A percentile compares a stretch with the other conserved stretches of the same genome.
Conservation (phyloP, 2,888 invertebrate genomes). For the Macaria liturata region DNA sequence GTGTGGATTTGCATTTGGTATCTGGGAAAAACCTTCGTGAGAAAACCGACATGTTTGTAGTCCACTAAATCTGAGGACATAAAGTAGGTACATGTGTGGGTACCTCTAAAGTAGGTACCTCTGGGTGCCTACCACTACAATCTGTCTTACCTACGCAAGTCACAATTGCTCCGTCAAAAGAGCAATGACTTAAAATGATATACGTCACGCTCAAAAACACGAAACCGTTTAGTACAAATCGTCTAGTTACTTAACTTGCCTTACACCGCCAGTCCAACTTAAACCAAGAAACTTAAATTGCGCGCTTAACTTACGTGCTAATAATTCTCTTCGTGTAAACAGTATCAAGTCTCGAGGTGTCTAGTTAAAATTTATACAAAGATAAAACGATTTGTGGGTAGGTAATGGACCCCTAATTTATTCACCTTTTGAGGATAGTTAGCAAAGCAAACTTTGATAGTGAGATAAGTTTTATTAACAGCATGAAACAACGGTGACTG, state of each 20-base stretch:
- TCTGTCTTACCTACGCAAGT: too few relatives aligned
- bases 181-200: too few relatives aligned
- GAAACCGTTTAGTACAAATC: not conserved
- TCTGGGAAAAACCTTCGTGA: too few relatives aligned
- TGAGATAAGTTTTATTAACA: not conserved
- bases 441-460: constrained; percentile 1
- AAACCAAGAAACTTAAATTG: constrained; percentile 14
- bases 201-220: not conserved
- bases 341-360: constrained; percentile 5
- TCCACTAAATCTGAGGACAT: too few relatives aligned
- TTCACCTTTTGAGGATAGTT: constrained; percentile 1
- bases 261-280: not conserved
- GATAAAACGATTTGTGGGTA: constrained; percentile 12
- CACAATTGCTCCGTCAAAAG: too few relatives aligned
- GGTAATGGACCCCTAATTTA: constrained; percentile 13
- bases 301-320: constrained; percentile 12
- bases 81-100: too few relatives aligned
- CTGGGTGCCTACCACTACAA: too few relatives aligned
- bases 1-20: too few relatives aligned
- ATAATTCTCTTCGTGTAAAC: constrained; percentile 11
- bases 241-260: not conserved
- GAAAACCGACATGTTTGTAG: too few relatives aligned
- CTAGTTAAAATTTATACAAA: constrained; percentile 9
- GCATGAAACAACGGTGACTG: too few relatives aligned
- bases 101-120: too few relatives aligned